Evolutionary conservation across 2,113 vertebrate genomes (phyloP).

Genomic region (Oreochromis spilurus): DNA sequence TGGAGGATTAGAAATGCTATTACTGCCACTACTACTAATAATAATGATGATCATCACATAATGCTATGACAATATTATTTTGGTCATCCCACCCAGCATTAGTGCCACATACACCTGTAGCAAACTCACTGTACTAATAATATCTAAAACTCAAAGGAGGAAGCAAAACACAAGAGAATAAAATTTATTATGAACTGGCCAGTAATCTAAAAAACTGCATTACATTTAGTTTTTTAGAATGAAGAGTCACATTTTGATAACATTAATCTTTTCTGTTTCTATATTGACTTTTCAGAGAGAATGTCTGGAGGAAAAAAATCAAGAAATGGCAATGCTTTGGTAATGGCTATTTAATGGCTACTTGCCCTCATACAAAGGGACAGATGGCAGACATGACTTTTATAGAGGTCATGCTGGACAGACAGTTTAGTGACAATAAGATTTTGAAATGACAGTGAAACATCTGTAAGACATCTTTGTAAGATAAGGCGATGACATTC

Average conservation of each 20-base stretch:
- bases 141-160: not conserved
- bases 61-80: not conserved
- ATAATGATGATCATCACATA: not conserved
- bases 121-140: not conserved
- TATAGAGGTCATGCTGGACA: not conserved
- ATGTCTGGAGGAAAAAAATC: not conserved
- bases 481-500: not conserved
- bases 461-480: not conserved
- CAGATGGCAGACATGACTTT: conserved; percentile 5
- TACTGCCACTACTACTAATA: accelerated
- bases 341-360: not conserved
- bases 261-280: not conserved
- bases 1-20: not conserved
- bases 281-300: not conserved
- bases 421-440: conserved; percentile 5
- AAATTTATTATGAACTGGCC: not conserved
- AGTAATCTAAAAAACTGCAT: not conserved
- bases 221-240: not conserved
- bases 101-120: not conserved
- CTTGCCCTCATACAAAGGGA: not conserved
- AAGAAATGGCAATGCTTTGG: not conserved
- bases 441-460: not conserved
- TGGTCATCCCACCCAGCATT: not conserved
- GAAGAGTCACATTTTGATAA: not conserved
- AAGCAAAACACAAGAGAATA: not conserved